Evolutionary conservation across 1,140 invertebrate species (phyloP).

Genomic region (Sipha flava): DNA sequence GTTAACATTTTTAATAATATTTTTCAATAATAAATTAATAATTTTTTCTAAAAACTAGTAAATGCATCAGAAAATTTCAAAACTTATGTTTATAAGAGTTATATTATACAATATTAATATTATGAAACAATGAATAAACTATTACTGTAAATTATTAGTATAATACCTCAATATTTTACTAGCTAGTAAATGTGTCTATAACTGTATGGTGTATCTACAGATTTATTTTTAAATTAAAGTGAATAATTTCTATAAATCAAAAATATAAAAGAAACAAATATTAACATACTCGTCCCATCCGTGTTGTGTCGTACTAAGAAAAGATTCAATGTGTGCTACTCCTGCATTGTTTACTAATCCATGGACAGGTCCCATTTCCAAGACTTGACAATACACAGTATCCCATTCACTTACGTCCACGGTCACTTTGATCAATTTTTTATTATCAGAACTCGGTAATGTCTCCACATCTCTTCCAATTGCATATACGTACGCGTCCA

Average conservation of each 20-base stretch:
- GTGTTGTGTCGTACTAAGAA: constrained; percentile 56
- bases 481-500: constrained; percentile 59
- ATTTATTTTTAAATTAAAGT: too few species aligned
- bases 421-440: constrained; percentile 55
- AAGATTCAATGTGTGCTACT: constrained; percentile 51
- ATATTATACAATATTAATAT: too few species aligned
- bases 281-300: constrained; percentile 60
- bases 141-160: neutral
- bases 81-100: too few species aligned
- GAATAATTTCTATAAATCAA: too few species aligned
- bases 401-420: constrained; percentile 72
- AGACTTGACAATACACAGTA: constrained; percentile 52
- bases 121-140: too few species aligned
- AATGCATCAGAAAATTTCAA: too few species aligned
- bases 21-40: too few species aligned
- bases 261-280: neutral
- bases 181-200: neutral
- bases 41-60: too few species aligned
- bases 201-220: neutral
- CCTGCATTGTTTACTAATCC: constrained; percentile 78
- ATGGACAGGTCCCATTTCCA: constrained; percentile 55
- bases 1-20: too few species aligned
- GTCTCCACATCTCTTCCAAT: constrained; percentile 60
- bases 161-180: neutral
- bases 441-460: constrained; percentile 52